Percentiles rank a stretch among this genome's conserved stretches.
These are phyloP conservation scores for Pristionchus exspectatus DNA, from an alignment of 2,888 invertebrate species.

Conservation along the genomic window DNA sequence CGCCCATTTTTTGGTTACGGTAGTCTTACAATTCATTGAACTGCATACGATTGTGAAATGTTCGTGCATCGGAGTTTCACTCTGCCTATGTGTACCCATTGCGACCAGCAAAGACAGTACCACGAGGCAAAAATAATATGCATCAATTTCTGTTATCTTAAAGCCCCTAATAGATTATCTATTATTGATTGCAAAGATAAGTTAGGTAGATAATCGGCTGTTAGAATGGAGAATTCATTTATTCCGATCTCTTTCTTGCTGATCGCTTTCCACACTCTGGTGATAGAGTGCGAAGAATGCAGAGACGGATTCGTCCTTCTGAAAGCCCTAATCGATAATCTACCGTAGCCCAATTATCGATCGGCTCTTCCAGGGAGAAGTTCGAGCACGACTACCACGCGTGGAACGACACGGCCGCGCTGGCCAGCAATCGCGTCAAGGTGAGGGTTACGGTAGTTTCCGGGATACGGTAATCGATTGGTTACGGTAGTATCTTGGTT, in stretches of 20 bases:
- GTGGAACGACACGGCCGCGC: constrained; percentile 46
- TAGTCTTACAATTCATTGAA: neutral
- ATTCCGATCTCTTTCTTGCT: no score
- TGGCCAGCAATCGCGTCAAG: constrained; percentile 46
- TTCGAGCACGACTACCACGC: constrained; percentile 67
- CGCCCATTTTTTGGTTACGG: neutral
- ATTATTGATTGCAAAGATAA: neutral
- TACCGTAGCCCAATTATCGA: neutral
- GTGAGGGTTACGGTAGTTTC: neutral
- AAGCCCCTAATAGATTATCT: no score
- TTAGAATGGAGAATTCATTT: no score
- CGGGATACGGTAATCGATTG: neutral
- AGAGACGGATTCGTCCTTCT: no score
- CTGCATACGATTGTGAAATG: no score
- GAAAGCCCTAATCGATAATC: no score
- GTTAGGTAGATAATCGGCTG: no score
- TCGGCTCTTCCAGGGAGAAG: constrained; percentile 57
- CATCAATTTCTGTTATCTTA: no score
- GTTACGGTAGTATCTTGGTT: neutral
- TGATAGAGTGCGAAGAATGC: no score
- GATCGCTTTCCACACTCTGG: no score
- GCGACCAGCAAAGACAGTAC: neutral
- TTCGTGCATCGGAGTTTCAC: neutral
- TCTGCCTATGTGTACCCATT: neutral
- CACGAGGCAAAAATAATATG: no score